Evolutionary conservation across 2,797 vertebrate genomes (phyloP), one percentile per base, ranked within the genome.

Genomic region (Acridotheres tristis): DNA sequence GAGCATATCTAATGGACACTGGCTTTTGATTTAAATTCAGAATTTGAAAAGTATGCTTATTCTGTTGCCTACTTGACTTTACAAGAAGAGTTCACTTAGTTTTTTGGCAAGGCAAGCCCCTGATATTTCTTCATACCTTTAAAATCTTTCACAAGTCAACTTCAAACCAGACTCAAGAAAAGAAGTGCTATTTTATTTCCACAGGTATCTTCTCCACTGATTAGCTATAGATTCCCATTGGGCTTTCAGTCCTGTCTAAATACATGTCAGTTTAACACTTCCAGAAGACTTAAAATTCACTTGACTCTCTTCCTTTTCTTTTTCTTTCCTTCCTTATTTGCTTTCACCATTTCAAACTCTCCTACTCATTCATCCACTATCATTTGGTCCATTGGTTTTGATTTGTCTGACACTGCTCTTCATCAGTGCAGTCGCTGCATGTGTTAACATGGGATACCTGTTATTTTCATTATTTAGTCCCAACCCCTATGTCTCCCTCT

Each of bases 391-490:
- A 91, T 97, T 97, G 97, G 97, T 98, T 97, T 97, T 97, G 94
- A 95, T 98, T 98, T 98, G 96, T 98, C 97, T 98, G 97, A 98
- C 98, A 97, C 97, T 98, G 98, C 98, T 98, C 98, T 98, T 97
- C 97, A 96, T 95, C 98, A 99, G 98, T 98, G 98, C 98, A 98
- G 98, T 98, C 98, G 90, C 97, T 99, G 98, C 98, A 98, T 98
- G 98, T 98, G 97, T 98, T 99, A 99, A 99, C 98, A 98, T 98
- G 97, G 98, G 97, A 98, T 97, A 98, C 98, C 98, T 99, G 98
- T 98, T 99, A 98, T 98, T 98, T 98, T 98, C 98, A 98, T 98
- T 98, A 98, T 98, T 98, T 98, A 99, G 98, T 99, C 98, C 98
- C 98, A 98, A 99, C 98, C 98, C 98, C 98, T 98, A 98, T 98